Evolutionary conservation across 2,113 vertebrate genomes (phyloP).

Genomic region (Anguilla rostrata): DNA sequence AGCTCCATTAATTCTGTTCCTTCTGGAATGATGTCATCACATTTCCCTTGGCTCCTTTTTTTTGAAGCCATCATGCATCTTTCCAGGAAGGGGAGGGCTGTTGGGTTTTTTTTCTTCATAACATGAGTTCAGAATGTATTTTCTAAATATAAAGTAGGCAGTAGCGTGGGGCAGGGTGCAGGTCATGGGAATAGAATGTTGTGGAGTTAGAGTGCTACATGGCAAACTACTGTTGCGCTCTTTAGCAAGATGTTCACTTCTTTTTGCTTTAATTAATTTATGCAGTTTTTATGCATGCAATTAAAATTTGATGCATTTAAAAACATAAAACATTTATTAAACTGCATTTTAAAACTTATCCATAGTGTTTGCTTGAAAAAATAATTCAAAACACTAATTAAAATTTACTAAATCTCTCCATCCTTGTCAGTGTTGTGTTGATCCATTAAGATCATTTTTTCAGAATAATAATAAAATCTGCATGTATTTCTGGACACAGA

Average conservation of each 20-base stretch:
- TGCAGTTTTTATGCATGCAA: no score
- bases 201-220: not conserved
- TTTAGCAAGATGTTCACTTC: no score
- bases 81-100: not conserved
- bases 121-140: not conserved
- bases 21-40: not conserved
- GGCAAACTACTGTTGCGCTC: not conserved
- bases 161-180: not conserved
- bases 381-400: not conserved
- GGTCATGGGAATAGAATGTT: not conserved
- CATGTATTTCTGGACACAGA: no score
- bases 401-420: not conserved
- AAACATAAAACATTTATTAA: no score
- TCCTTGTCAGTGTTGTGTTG: not conserved
- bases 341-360: no score
- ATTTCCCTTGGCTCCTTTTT: not conserved
- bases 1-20: not conserved
- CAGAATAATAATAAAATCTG: no score
- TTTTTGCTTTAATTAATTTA: no score
- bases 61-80: not conserved
- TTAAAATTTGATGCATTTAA: no score
- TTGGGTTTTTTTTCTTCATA: not conserved
- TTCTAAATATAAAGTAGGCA: not conserved
- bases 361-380: no score
- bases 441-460: no score